A percentile compares a stretch with the other conserved stretches of the same genome.
phyloP scores from a whole-genome alignment of 1,140 invertebrate species.

The Sitodiplosis mosellana region DNA sequence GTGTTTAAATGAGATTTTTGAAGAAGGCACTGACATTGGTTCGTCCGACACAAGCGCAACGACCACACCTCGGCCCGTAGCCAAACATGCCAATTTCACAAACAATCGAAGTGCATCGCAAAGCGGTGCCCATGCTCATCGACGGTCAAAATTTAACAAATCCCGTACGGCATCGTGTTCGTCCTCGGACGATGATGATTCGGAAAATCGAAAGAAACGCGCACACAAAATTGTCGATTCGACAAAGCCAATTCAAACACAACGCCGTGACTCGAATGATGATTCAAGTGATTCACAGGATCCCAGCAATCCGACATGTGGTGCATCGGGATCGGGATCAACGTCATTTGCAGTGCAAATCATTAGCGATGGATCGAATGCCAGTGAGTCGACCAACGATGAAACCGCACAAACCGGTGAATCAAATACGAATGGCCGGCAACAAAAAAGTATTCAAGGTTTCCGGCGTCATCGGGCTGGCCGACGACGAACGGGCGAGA shows the following conservation, averaged over 20 bases:
- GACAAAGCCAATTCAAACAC: constrained; percentile 32
- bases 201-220: constrained; percentile 58
- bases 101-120: constrained; percentile 16
- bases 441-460: constrained; percentile 6
- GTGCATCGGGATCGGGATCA: constrained; percentile 19
- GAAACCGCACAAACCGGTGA: neutral
- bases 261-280: constrained; percentile 52
- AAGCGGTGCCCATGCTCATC: constrained; percentile 28
- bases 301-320: constrained; percentile 32
- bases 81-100: constrained; percentile 19
- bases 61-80: constrained; percentile 16
- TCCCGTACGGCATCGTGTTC: constrained; percentile 70
- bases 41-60: constrained; percentile 7
- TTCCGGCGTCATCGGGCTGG: constrained; percentile 31
- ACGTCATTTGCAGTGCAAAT: neutral
- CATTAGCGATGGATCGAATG: neutral
- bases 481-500: constrained; percentile 39
- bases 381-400: neutral
- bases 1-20: constrained; percentile 48
- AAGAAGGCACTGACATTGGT: constrained; percentile 34
- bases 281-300: constrained; percentile 59
- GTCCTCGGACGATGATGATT: constrained; percentile 81
- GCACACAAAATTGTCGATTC: constrained; percentile 43
- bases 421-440: constrained; percentile 1
- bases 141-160: constrained; percentile 51